phyloP scores from a whole-genome alignment of 2,113 vertebrate genomes.

The Madoqua kirkii region DNA sequence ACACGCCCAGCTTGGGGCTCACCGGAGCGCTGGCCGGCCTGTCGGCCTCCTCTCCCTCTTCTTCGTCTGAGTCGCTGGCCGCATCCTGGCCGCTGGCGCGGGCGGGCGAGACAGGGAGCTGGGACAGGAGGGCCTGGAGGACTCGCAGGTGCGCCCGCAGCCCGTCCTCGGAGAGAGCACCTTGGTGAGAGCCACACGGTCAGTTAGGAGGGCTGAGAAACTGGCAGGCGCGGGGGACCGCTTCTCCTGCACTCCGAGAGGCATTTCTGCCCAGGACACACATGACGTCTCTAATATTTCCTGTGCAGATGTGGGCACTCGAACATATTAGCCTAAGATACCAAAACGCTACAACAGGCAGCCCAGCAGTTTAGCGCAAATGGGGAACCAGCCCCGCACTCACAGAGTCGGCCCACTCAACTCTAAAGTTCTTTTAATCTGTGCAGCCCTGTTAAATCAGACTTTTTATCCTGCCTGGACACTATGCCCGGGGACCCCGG shows the following conservation, averaged over 20 bases:
- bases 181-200: slow-evolving; percentile 69
- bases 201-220: not conserved
- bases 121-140: slow-evolving; percentile 90
- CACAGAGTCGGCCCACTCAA: rapidly evolving
- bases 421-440: too few relatives aligned
- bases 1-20: not conserved
- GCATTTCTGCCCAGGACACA: not conserved
- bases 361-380: rapidly evolving
- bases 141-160: slow-evolving; percentile 92
- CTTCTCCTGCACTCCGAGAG: not conserved
- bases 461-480: not conserved
- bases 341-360: rapidly evolving
- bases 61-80: slow-evolving; percentile 94
- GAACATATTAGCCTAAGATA: rapidly evolving
- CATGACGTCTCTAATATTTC: not conserved
- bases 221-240: rapidly evolving
- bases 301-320: rapidly evolving
- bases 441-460: not conserved
- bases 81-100: slow-evolving; percentile 82
- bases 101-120: slow-evolving; percentile 88
- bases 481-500: not conserved
- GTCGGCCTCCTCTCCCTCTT: slow-evolving; percentile 86
- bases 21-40: slow-evolving; percentile 82
- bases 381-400: rapidly evolving
- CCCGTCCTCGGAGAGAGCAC: slow-evolving; percentile 92